phyloP scores from a whole-genome alignment of 2,888 invertebrate genomes.

The Tenthredo mesomela region DNA sequence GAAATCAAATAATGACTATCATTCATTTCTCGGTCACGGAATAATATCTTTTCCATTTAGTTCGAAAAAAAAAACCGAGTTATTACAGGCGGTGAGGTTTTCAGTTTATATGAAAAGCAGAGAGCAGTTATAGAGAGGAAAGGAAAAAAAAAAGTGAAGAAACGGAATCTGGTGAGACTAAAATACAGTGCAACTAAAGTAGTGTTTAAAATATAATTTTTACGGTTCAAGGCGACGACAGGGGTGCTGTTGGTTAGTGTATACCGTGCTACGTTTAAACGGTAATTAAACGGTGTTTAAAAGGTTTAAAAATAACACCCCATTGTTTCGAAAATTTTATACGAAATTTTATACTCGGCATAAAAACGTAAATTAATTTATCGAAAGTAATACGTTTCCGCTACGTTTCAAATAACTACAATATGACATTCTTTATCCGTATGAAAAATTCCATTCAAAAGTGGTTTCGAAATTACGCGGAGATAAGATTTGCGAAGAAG shows the following conservation, averaged over 20 bases:
- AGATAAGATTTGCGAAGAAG: neutral
- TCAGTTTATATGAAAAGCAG: neutral
- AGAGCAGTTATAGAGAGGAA: neutral
- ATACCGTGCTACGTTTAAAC: conserved; percentile 15
- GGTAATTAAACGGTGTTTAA: conserved; percentile 36
- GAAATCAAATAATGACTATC: neutral
- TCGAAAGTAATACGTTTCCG: neutral
- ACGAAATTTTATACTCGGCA: neutral
- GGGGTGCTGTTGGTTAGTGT: conserved; percentile 21
- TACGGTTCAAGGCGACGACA: conserved; percentile 37
- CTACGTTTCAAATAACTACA: neutral
- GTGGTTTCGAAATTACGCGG: neutral
- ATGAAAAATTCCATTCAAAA: conserved; percentile 3
- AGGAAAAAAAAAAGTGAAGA: neutral
- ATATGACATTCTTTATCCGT: conserved; percentile 10
- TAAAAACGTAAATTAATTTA: neutral
- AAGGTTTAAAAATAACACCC: conserved; percentile 23
- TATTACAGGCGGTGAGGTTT: neutral
- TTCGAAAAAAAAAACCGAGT: neutral
- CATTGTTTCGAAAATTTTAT: conserved; percentile 10
- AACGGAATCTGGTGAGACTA: conserved; percentile 25
- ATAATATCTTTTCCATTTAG: neutral
- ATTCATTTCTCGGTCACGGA: neutral
- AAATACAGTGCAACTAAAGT: conserved; percentile 35
- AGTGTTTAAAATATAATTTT: conserved; percentile 48